Evolutionary conservation across 1,140 invertebrate genomes (phyloP), one percentile per base, ranked within the genome.

Genomic region (Forficula auricularia): DNA sequence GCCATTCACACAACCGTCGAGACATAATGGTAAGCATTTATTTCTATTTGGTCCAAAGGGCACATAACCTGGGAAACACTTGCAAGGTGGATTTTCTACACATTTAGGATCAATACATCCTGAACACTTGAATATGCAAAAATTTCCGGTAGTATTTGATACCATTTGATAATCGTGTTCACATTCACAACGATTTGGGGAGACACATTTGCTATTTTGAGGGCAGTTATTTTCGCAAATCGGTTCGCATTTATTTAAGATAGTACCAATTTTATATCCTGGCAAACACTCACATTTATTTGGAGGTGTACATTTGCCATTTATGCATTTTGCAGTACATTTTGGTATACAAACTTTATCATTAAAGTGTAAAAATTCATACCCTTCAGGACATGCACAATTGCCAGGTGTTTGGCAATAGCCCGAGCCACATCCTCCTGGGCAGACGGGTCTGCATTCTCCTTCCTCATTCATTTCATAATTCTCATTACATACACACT

Each of bases 251-350:
- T 6, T 27, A 27, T 27, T 10, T 27, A 27, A 27, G 10, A 27
- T 27, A 27, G 10, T 4, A 27, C 10, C 10, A 6, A 6, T 27
- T 27, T 6, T 10, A 27, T 34, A 48, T 3, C 47, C 47, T 22
- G 13, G 4, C 3, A 42, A 15, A 38, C 47, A 48, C 14, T 42
- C 40, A 19, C 70, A 73, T 43, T 47, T 54, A 46, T 71, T 62
- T 10, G 60, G 56, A 42, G 60, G 62, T 3, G 67, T 66, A 50
- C 74, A 78, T 22, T 56, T 40, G 3, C 67, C 70, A 45, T 71
- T 71, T 14, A 69, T 46, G 49, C 75, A 77, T 1, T 72, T 70
- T 18, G 65, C 64, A 2, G 70, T 63, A 51, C 75, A 77, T 19
- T 68, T 57, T 3, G 73, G 58, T 31, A 59, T 47, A 47, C 70